Evolutionary conservation across 1,140 invertebrate genomes (phyloP).

Genomic region (Anastrepha obliqua): DNA sequence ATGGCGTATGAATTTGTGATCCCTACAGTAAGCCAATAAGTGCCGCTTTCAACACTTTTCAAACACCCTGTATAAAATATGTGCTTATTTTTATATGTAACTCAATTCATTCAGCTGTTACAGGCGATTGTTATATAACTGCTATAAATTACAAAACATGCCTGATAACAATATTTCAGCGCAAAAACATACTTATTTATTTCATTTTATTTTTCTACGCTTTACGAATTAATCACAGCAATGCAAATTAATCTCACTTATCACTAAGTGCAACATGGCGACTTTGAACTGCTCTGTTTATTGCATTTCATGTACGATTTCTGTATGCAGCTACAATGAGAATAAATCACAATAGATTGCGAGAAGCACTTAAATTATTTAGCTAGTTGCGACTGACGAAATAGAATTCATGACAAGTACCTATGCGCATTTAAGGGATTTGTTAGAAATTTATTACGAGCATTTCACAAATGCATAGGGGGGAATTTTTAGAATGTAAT

Average conservation of each 20-base stretch:
- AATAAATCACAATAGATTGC: constrained; percentile 8
- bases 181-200: background rate
- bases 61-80: too few species aligned
- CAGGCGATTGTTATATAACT: too few species aligned
- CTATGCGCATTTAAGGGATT: background rate
- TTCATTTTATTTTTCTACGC: constrained; percentile 58
- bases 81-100: too few species aligned
- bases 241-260: background rate
- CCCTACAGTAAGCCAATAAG: too few species aligned
- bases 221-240: constrained; percentile 9
- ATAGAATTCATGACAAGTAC: background rate
- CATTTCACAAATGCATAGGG: background rate
- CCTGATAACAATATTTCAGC: too few species aligned
- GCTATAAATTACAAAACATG: too few species aligned
- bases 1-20: too few species aligned
- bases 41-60: too few species aligned
- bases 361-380: background rate
- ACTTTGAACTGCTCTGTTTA: background rate
- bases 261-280: background rate
- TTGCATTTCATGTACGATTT: background rate
- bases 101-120: too few species aligned
- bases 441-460: background rate
- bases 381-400: background rate
- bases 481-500: background rate
- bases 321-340: background rate